Percentiles rank a stretch among this genome's conserved stretches.
Evolutionary conservation across 2,113 vertebrate species (phyloP).

Genomic region (Chaetops frenatus): DNA sequence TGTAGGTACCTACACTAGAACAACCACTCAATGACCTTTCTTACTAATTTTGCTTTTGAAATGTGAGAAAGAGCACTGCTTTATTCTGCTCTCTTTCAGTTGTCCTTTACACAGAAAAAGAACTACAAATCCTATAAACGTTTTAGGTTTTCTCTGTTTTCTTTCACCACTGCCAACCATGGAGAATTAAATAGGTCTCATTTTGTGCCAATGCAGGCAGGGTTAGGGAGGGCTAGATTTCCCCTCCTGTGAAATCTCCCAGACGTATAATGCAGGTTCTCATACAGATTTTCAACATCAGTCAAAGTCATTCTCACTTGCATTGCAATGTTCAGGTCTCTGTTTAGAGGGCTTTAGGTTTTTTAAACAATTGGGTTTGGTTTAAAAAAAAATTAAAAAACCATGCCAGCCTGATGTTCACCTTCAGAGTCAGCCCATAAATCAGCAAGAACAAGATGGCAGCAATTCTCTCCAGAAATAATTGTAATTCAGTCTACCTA

Average conservation of each 20-base stretch:
- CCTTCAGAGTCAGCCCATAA: neutral
- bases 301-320: neutral
- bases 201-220: neutral
- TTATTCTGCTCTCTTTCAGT: conserved; percentile 43
- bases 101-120: conserved; percentile 22
- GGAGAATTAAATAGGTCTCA: neutral
- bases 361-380: neutral
- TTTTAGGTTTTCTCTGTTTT: neutral
- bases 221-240: neutral
- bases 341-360: neutral
- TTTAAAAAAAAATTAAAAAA: neutral
- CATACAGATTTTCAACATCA: neutral
- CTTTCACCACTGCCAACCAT: neutral
- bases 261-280: neutral
- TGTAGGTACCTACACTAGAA: conserved; percentile 72
- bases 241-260: neutral
- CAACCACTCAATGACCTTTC: conserved; percentile 81
- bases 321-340: neutral
- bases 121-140: neutral
- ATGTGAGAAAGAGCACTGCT: conserved; percentile 3
- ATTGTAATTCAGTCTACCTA: neutral
- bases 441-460: neutral
- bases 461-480: neutral
- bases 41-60: conserved; percentile 62
- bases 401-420: neutral